Base-by-base conservation (phyloP, 2,113 vertebrate genomes). In the Setophaga kirtlandii region DNA sequence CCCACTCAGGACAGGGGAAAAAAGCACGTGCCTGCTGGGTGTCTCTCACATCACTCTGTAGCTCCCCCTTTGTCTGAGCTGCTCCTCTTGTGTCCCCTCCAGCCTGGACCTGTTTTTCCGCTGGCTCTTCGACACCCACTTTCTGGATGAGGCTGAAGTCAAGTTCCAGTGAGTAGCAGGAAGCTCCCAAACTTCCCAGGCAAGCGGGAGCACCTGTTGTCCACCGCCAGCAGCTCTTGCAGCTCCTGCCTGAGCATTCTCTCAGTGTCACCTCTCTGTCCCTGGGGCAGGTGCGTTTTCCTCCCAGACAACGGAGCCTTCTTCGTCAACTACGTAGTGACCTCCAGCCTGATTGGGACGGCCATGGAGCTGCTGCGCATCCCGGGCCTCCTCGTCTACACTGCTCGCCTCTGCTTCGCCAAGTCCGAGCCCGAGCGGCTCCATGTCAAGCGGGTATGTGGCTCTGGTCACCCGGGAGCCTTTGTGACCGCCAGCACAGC, bases 291-390 rank as follows among this genome's bases (percentile, higher is more conserved):
- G 97, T 99, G 99, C 6, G 99, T 99, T 94, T 99, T 99, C 96
- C 98, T 99, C 49, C 99, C 99, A 0, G 99, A 99, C 98, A 99
- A 99, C 0, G 99, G 99, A 0, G 99, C 99, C 23, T 99, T 99
- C 98, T 99, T 99, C 3, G 98, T 99, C 59, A 99, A 99, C 97
- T 99, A 99, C 0, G 98, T 99, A 15, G 98, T 99, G 88, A 99
- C 99, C 1, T 98, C 99, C 42, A 99, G 99, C 89, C 93, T 99
- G 96, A 98, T 99, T 0, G 99, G 99, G 82, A 99, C 99, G 0
- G 98, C 98, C 31, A 99, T 99, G 99, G 99, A 99, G 84, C 96
- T 99, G 62, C 95, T 99, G 76, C 98, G 99, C 28, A 97, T 99
- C 92, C 99, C 99, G 0, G 98, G 98, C 0, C 98, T 99, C 65